Evolutionary conservation across 2,888 invertebrate species (phyloP).

Genomic region (Caenorhabditis sp.): DNA sequence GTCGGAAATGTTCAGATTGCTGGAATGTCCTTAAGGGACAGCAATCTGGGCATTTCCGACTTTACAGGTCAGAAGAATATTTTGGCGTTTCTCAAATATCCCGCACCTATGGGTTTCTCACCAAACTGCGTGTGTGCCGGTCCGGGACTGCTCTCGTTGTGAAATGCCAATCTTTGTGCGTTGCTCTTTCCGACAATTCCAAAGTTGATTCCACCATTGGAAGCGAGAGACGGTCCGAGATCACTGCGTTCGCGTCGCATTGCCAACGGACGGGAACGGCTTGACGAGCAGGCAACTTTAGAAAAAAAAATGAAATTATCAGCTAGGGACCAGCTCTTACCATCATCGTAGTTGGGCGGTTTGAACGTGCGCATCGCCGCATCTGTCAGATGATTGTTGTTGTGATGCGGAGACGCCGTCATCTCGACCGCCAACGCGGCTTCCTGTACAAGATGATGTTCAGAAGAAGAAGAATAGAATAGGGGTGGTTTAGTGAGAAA

Average conservation of each 20-base stretch:
- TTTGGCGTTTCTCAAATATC: too few species aligned
- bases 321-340: too few species aligned
- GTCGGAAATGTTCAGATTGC: too few species aligned
- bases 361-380: conserved; percentile 62
- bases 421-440: too few species aligned
- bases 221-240: too few species aligned
- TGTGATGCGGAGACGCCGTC: conserved; percentile 33
- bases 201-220: conserved; percentile 36
- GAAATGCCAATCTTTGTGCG: conserved; percentile 57
- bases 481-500: too few species aligned
- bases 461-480: conserved; percentile 20
- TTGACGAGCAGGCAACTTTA: conserved; percentile 31
- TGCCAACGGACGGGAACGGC: conserved; percentile 59
- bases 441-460: conserved; percentile 23
- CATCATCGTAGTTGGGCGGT: conserved; percentile 56
- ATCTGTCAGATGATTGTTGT: conserved; percentile 43
- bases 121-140: conserved; percentile 24
- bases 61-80: too few species aligned
- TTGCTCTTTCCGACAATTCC: conserved; percentile 50
- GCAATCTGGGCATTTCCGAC: too few species aligned
- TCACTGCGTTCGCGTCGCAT: conserved; percentile 70
- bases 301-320: too few species aligned
- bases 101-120: too few species aligned
- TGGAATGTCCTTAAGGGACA: too few species aligned
- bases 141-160: conserved; percentile 66